A percentile compares a stretch with the other conserved stretches of the same genome.
These are phyloP conservation scores for Baronia brevicornis DNA, from an alignment of 2,888 invertebrate species.

Conservation along the genomic window DNA sequence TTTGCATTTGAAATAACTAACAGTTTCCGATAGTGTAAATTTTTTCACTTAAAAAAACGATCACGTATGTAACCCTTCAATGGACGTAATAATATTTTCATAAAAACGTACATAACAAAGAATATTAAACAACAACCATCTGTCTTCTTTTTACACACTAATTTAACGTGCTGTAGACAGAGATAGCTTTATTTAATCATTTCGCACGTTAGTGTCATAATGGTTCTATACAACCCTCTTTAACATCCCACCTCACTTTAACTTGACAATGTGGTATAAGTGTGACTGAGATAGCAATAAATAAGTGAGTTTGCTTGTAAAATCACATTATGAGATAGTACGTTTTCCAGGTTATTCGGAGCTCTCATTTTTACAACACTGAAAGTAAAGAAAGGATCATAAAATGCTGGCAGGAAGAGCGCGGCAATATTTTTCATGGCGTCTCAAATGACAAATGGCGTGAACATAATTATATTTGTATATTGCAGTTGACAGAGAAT, in stretches of 20 bases:
- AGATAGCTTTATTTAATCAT: constrained; percentile 30
- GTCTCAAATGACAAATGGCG: constrained; percentile 37
- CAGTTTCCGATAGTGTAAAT: constrained; percentile 14
- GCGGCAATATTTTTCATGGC: constrained; percentile 40
- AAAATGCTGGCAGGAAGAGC: constrained; percentile 21
- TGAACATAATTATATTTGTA: constrained; percentile 40
- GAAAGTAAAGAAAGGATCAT: constrained; percentile 27
- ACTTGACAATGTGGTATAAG: constrained; percentile 16
- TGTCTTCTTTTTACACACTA: constrained; percentile 23
- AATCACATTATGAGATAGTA: constrained; percentile 24
- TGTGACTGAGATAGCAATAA: constrained; percentile 25
- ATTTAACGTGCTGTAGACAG: constrained; percentile 23
- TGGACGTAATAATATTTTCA: constrained; percentile 31
- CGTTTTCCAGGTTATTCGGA: constrained; percentile 28
- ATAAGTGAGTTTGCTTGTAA: constrained; percentile 17
- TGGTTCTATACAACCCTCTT: constrained; percentile 55
- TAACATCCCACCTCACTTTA: constrained; percentile 29
- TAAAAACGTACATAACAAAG: constrained; percentile 23
- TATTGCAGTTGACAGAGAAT: constrained; percentile 37
- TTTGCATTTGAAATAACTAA: constrained; percentile 17
- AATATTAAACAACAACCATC: too few species aligned
- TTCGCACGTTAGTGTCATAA: constrained; percentile 37
- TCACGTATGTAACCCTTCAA: constrained; percentile 23
- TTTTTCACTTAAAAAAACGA: constrained; percentile 23
- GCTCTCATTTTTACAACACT: constrained; percentile 21